phyloP scores from a whole-genome alignment of 2,888 invertebrate genomes.

The Thyatira batis region DNA sequence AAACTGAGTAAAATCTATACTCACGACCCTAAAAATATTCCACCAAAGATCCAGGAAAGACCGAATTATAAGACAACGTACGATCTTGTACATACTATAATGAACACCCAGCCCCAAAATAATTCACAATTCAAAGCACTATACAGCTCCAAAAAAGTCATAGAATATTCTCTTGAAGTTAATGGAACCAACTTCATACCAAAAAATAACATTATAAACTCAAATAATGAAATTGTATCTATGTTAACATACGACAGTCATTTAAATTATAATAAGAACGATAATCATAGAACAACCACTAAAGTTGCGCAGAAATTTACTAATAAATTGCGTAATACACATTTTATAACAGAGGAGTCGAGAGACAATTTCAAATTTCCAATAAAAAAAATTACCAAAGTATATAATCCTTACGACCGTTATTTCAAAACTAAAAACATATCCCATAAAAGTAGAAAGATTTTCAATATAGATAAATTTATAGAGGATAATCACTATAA shows the following conservation, averaged over 20 bases:
- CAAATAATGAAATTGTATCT: conserved; percentile 5
- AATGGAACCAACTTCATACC: not conserved
- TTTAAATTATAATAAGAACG: conserved; percentile 25
- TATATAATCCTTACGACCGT: conserved; percentile 6
- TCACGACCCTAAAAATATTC: conserved; percentile 24
- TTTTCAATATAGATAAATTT: conserved; percentile 8
- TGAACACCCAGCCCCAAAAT: conserved; percentile 31
- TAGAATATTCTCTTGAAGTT: not conserved
- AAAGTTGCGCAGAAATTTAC: conserved; percentile 5
- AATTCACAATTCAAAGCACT: not conserved
- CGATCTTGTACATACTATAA: conserved; percentile 58
- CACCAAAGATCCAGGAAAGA: conserved; percentile 10
- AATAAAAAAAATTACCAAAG: conserved; percentile 13
- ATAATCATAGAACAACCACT: not conserved
- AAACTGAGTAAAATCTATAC: conserved; percentile 31
- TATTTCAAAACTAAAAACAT: conserved; percentile 11
- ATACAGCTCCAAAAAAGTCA: not conserved
- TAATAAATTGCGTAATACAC: conserved; percentile 14
- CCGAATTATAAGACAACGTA: conserved; percentile 46
- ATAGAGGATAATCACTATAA: conserved; percentile 11
- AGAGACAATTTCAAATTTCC: conserved; percentile 39
- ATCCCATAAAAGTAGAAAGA: conserved; percentile 12
- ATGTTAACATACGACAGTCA: conserved; percentile 55
- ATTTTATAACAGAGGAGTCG: conserved; percentile 45
- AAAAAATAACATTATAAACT: not conserved